A percentile compares a stretch with the other conserved stretches of the same genome.
Evolutionary conservation across 2,113 vertebrate genomes (phyloP).

Genomic region (Leptosomus discolor): DNA sequence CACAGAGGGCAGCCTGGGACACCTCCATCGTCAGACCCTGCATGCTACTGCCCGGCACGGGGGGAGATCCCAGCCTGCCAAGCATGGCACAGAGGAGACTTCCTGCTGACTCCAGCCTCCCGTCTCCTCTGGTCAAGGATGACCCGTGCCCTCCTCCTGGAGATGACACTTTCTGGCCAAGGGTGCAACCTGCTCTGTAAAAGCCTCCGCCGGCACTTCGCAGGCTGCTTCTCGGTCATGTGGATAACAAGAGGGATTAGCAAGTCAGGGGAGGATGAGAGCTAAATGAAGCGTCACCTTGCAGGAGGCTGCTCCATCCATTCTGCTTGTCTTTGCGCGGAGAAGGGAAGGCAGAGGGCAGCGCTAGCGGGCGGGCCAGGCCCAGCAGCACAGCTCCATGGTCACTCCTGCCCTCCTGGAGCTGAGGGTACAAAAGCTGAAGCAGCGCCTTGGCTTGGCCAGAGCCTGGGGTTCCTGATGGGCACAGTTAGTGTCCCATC

Average conservation of each 20-base stretch:
- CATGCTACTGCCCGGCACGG: fast-evolving
- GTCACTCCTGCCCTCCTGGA: not conserved
- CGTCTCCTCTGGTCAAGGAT: not conserved
- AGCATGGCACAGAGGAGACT: not conserved
- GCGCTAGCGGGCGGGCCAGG: fast-evolving
- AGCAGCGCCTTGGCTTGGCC: not conserved
- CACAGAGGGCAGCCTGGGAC: not conserved
- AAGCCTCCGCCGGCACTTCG: not conserved
- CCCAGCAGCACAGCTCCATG: fast-evolving
- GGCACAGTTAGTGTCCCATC: not conserved
- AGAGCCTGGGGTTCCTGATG: fast-evolving
- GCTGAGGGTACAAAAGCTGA: not conserved
- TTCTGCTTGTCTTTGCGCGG: not conserved
- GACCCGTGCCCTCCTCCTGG: not conserved
- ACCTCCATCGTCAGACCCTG: not conserved
- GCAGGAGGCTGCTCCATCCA: not conserved
- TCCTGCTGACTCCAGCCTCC: not conserved
- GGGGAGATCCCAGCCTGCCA: not conserved
- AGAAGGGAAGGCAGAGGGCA: not conserved
- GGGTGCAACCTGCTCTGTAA: slow-evolving; percentile 9
- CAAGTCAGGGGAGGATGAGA: not conserved
- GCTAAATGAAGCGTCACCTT: not conserved
- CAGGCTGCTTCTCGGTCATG: slow-evolving; percentile 18
- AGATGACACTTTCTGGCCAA: not conserved
- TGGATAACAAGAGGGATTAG: slow-evolving; percentile 41